phyloP scores from a whole-genome alignment of 1,140 invertebrate genomes.

The Macrotrachela quadricornifera region DNA sequence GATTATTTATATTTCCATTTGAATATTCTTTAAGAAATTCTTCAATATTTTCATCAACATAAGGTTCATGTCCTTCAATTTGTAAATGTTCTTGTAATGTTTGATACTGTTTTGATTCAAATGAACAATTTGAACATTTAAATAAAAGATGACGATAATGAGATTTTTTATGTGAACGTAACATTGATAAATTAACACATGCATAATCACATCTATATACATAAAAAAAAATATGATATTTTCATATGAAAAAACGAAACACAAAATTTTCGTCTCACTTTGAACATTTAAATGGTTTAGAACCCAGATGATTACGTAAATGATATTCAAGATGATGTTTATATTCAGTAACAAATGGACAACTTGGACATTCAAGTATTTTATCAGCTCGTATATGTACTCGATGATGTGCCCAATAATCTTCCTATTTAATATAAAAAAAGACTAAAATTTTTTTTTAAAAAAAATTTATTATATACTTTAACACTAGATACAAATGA shows the following conservation, averaged over 20 bases:
- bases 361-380: conserved; percentile 64
- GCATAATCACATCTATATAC: conserved; percentile 23
- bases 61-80: no score
- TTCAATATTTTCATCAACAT: no score
- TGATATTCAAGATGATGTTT: conserved; percentile 98
- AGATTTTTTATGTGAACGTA: conserved; percentile 92
- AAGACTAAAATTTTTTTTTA: not conserved
- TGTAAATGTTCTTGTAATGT: conserved; percentile 72
- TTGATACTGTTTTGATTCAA: conserved; percentile 94
- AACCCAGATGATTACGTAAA: conserved; percentile 72
- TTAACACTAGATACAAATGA: not conserved
- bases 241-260: conserved; percentile 43
- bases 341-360: conserved; percentile 90
- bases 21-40: no score
- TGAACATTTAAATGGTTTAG: conserved; percentile 82
- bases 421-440: conserved; percentile 30
- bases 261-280: conserved; percentile 48
- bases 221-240: not conserved
- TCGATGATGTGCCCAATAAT: conserved; percentile 71
- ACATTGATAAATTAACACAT: conserved; percentile 97
- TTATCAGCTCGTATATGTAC: conserved; percentile 81
- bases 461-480: not conserved
- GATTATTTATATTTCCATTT: no score
- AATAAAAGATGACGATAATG: conserved; percentile 93
- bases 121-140: conserved; percentile 75